Base-by-base conservation (phyloP, 2,113 vertebrate genomes). In the Sinocyclocheilus maitianheensis region DNA sequence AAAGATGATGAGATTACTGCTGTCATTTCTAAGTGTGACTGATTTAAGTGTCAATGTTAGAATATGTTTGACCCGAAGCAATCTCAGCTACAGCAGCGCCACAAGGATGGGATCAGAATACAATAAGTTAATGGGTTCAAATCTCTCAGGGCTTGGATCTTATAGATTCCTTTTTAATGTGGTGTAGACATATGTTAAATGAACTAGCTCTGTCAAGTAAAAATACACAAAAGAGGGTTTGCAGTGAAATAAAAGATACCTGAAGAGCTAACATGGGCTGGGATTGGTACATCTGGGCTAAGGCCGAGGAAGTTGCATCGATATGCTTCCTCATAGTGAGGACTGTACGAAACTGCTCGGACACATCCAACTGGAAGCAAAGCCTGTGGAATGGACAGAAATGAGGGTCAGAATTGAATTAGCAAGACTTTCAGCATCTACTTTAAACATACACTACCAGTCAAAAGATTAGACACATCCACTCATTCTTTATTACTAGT, bases 241-340 rank as follows among this genome's bases (percentile, higher is more conserved):
- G 11, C 46, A 37, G 14, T 55, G 63, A 83, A 83, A n/a, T 3
- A 43, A 3, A 74, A 60, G 22, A 72, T 90, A 99, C 98, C 98
- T 65, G 98, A 99, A 13, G 95, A 91, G 8, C 96, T 92, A 90
- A 99, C 97, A 22, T 99, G 98, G 7, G 93, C 14, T 0, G 98
- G 97, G 88, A 99, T 95, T 0, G 93, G 93, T 81, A 98, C 97
- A 0, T 96, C 94, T 0, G 96, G 96, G 81, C 96, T 96, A 3
- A 99, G 96, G 77, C 98, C 98, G 10, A 99, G 91, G 88, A 99
- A 99, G 92, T 99, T 99, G 88, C 98, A 99, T 5, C 97, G 96
- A 92, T 99, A 99, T 0, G 98, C 97, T 85, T 99, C 98, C 90
- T 99, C 97, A 0, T 99, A 99, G 86, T 96, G 96, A 83, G 91